These are phyloP conservation scores for Carpatolechia fugitivella DNA, from an alignment of 2,888 invertebrate species.

Conservation along the genomic window DNA sequence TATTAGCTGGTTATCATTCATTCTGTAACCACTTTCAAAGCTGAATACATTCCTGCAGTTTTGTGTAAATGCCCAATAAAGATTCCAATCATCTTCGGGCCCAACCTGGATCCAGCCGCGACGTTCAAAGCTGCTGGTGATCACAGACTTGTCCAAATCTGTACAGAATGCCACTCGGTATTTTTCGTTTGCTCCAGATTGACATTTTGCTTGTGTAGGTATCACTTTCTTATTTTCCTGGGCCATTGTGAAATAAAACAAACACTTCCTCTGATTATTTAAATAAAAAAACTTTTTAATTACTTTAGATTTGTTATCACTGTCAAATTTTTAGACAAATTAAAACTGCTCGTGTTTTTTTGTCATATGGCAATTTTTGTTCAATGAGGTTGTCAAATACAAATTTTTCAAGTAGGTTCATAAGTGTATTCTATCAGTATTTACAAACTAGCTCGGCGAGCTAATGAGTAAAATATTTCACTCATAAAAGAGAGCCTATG, in stretches of 20 bases:
- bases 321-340: background rate
- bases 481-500: too few species aligned
- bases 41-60: slow-evolving; percentile 92
- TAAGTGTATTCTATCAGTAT: too few species aligned
- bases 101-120: slow-evolving; percentile 86
- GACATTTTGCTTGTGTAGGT: background rate
- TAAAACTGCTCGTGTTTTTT: background rate
- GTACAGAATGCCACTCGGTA: slow-evolving; percentile 39
- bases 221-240: background rate
- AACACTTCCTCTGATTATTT: background rate
- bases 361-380: background rate
- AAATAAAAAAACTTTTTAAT: background rate
- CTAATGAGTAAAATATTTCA: too few species aligned
- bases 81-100: slow-evolving; percentile 95
- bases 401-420: background rate
- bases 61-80: slow-evolving; percentile 95
- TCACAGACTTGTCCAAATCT: slow-evolving; percentile 50
- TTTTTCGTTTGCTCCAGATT: background rate
- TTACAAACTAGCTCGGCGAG: too few species aligned
- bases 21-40: slow-evolving; percentile 43
- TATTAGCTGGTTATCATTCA: slow-evolving; percentile 92
- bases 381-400: background rate
- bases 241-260: background rate
- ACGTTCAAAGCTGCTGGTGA: slow-evolving; percentile 42
- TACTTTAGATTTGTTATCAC: background rate